Conservation (phyloP, 2,113 vertebrate genomes). For the Epinephelus cyanopodus region DNA sequence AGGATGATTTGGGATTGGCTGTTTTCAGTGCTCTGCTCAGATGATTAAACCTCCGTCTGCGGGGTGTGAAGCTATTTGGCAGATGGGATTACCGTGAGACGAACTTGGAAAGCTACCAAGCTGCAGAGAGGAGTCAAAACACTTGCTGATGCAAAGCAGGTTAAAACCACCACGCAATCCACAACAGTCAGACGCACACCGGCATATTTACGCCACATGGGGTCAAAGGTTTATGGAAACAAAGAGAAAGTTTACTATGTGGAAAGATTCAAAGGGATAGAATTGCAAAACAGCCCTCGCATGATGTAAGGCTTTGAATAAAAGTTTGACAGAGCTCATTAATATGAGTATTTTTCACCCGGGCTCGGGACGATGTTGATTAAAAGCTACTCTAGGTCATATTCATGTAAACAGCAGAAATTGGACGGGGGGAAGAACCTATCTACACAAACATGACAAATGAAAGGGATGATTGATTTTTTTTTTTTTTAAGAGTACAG, state of each 20-base stretch:
- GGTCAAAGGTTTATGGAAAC: conserved; percentile 54
- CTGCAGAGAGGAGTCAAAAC: conserved; percentile 59
- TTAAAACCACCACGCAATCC: conserved; percentile 37
- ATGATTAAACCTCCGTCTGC: conserved; percentile 43
- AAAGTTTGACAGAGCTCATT: conserved; percentile 55
- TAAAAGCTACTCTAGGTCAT: conserved; percentile 9
- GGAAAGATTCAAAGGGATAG: conserved; percentile 41
- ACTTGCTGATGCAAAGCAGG: conserved; percentile 57
- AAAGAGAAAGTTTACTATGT: conserved; percentile 59
- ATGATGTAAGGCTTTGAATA: conserved; percentile 54
- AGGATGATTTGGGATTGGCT: conserved; percentile 30
- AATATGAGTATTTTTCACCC: conserved; percentile 23
- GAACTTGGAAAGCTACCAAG: conserved; percentile 46
- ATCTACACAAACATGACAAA: conserved; percentile 34
- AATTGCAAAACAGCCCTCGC: conserved; percentile 55
- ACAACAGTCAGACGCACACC: conserved; percentile 35
- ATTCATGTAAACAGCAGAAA: conserved; percentile 43
- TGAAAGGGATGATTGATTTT: background rate
- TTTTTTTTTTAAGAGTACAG: conserved; percentile 4
- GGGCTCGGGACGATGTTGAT: conserved; percentile 22
- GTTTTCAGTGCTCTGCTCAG: conserved; percentile 22
- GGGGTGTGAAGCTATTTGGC: conserved; percentile 62
- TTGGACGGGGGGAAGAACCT: background rate
- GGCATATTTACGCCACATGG: conserved; percentile 27
- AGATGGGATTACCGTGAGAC: conserved; percentile 19